These are phyloP conservation scores for Pangasius macronema DNA, from an alignment of 2,797 vertebrate species.

Conservation along the genomic window DNA sequence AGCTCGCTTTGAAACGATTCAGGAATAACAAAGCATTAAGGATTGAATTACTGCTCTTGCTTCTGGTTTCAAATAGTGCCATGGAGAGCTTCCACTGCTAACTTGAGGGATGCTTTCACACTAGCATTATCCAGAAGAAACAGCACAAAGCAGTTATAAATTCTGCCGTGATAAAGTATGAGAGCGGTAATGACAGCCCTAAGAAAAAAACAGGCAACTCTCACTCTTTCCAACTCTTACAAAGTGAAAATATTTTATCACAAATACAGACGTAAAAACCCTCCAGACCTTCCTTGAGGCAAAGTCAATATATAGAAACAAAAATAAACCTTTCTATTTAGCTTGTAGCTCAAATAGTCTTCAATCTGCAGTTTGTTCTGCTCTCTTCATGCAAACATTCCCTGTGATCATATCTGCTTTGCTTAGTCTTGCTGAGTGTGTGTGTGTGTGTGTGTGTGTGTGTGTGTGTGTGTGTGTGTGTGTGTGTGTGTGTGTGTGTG, in stretches of 20 bases:
- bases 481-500: neutral
- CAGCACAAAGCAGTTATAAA: conserved; percentile 1
- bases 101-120: conserved; percentile 10
- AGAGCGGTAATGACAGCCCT: conserved; percentile 1
- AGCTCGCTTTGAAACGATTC: conserved; percentile 14
- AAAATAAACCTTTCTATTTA: neutral
- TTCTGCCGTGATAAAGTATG: conserved; percentile 4
- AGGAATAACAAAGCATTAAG: conserved; percentile 25
- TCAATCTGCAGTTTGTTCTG: neutral
- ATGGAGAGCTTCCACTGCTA: conserved; percentile 3
- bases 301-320: conserved; percentile 2
- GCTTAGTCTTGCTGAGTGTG: neutral
- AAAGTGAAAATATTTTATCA: neutral
- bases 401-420: neutral
- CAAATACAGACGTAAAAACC: neutral
- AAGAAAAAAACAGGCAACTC: conserved; percentile 15
- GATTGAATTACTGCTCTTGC: neutral
- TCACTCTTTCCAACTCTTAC: neutral
- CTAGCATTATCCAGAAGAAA: conserved; percentile 10
- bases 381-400: neutral
- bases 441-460: neutral
- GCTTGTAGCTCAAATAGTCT: neutral
- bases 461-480: neutral
- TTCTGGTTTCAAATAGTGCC: conserved; percentile 9
- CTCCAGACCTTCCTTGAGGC: neutral